These are phyloP conservation scores for Dipus sagitta DNA, from an alignment of 2,797 vertebrate species.

Conservation along the genomic window DNA sequence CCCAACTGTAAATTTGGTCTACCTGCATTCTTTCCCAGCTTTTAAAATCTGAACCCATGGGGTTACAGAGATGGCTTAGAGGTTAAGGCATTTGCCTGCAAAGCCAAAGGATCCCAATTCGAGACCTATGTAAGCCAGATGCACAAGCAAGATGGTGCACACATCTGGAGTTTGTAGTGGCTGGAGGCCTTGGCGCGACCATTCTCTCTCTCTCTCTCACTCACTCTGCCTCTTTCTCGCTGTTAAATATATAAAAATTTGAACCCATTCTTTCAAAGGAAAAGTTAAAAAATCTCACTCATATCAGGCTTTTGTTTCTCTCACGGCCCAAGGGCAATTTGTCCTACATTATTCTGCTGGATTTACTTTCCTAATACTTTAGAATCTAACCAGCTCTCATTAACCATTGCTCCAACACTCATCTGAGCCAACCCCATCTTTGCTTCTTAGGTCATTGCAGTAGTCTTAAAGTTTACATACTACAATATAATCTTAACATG, in stretches of 20 bases:
- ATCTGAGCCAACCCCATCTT: neutral
- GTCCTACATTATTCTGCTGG: conserved; percentile 9
- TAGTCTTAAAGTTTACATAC: neutral
- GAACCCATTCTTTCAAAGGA: conserved; percentile 28
- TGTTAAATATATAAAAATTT: neutral
- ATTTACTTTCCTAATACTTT: conserved; percentile 29
- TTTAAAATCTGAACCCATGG: conserved; percentile 39
- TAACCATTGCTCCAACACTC: neutral
- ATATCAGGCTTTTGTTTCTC: conserved; percentile 19
- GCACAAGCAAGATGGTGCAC: no score
- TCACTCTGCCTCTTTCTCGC: no score
- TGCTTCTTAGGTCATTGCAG: neutral
- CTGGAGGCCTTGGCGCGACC: no score
- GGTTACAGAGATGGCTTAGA: no score
- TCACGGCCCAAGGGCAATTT: conserved; percentile 25
- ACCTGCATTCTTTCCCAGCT: neutral
- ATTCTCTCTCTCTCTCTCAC: no score
- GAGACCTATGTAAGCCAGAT: no score
- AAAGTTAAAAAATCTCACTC: conserved; percentile 35
- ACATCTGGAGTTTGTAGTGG: no score
- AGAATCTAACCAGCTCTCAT: conserved; percentile 23
- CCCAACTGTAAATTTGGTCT: neutral
- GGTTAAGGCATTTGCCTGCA: no score
- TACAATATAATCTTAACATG: neutral
- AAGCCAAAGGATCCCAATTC: no score